These are phyloP conservation scores for Serrognathus titanus DNA, from an alignment of 2,888 invertebrate species.

Conservation along the genomic window DNA sequence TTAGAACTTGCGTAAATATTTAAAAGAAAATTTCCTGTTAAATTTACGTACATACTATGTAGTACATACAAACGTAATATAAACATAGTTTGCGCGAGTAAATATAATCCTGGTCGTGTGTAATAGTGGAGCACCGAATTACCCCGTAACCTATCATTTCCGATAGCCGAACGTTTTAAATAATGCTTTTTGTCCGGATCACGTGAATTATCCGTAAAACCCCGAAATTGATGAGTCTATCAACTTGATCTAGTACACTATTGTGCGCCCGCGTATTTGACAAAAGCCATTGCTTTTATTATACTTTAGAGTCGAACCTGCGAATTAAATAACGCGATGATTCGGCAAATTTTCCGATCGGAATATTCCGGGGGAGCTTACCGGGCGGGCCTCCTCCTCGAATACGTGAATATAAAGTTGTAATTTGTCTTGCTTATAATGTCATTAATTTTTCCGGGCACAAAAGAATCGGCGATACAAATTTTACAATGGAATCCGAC, in stretches of 20 bases:
- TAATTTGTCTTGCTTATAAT: too few species aligned
- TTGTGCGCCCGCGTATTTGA: constrained; percentile 25
- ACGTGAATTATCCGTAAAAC: constrained; percentile 27
- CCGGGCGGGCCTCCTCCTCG: too few species aligned
- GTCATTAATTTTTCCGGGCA: too few species aligned
- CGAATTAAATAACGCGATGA: constrained; percentile 23
- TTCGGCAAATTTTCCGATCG: constrained; percentile 1
- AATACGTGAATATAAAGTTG: too few species aligned
- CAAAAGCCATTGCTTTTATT: constrained; percentile 24
- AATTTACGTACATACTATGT: too few species aligned
- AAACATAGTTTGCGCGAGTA: constrained; percentile 22
- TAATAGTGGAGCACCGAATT: constrained; percentile 20
- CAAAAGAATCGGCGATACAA: too few species aligned
- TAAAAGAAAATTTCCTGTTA: too few species aligned
- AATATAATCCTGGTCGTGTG: constrained; percentile 16
- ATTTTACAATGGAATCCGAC: too few species aligned
- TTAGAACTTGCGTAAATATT: too few species aligned
- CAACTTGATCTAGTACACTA: constrained; percentile 30
- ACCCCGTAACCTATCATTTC: constrained; percentile 23
- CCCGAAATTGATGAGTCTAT: constrained; percentile 27
- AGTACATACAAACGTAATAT: neutral
- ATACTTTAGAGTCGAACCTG: constrained; percentile 22
- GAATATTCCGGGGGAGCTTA: too few species aligned
- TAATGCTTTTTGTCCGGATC: constrained; percentile 27
- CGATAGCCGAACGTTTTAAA: constrained; percentile 26